phyloP scores from a whole-genome alignment of 1,140 invertebrate species.

The Calliphora vicina region DNA sequence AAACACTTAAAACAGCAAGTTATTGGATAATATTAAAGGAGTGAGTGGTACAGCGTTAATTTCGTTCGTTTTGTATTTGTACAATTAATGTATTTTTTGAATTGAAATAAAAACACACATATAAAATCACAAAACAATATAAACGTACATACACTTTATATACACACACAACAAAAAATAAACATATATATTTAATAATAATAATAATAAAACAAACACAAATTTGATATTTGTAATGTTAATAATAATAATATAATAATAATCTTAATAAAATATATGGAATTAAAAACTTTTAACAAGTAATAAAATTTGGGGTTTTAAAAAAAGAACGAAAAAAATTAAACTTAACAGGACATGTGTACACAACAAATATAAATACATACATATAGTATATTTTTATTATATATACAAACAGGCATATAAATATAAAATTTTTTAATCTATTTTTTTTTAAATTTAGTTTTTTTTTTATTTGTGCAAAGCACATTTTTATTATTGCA shows the following conservation, averaged over 20 bases:
- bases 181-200: neutral
- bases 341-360: neutral
- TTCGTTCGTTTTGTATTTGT: neutral
- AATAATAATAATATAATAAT: slow-evolving; percentile 23
- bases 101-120: neutral
- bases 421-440: neutral
- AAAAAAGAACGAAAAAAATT: neutral
- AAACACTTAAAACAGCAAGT: neutral
- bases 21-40: neutral
- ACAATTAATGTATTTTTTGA: slow-evolving; percentile 16
- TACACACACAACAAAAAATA: neutral
- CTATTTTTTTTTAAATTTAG: neutral
- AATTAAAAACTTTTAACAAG: neutral
- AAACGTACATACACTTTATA: neutral
- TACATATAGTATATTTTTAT: too few species aligned
- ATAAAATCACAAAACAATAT: neutral
- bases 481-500: neutral
- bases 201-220: slow-evolving; percentile 1
- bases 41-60: neutral
- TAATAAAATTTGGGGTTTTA: neutral
- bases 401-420: neutral
- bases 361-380: neutral
- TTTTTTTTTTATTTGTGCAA: neutral
- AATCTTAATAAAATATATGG: neutral
- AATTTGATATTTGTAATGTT: slow-evolving; percentile 33